Conservation (phyloP, 2,113 vertebrate species). For the Leucosticte australis region DNA sequence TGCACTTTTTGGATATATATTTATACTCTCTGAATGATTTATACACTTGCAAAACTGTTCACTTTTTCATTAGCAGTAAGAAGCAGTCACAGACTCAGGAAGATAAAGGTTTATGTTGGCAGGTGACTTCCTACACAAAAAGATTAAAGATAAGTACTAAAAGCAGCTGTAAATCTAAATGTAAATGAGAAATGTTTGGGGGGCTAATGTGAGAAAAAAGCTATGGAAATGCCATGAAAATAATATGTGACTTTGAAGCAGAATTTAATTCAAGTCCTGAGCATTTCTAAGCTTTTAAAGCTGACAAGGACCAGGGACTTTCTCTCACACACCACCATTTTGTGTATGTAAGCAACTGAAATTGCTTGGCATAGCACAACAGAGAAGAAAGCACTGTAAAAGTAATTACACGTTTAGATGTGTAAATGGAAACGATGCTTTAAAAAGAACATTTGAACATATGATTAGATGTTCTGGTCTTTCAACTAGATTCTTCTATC, state of each 20-base stretch:
- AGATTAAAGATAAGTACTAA: constrained; percentile 31
- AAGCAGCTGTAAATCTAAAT: constrained; percentile 20
- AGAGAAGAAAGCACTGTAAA: constrained; percentile 27
- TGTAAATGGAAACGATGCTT: constrained; percentile 38
- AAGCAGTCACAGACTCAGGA: neutral
- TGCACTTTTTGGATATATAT: neutral
- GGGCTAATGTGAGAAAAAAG: neutral
- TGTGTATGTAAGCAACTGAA: neutral
- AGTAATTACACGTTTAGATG: constrained; percentile 52
- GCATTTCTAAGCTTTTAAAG: constrained; percentile 15
- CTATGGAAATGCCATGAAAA: constrained; percentile 7
- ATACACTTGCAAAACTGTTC: neutral
- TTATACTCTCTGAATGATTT: neutral
- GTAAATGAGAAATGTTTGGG: neutral
- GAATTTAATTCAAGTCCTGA: constrained; percentile 7
- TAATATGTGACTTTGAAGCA: constrained; percentile 5
- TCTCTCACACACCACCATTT: neutral
- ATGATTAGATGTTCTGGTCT: constrained; percentile 34
- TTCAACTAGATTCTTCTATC: constrained; percentile 11
- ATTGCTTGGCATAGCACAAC: neutral
- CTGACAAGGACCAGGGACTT: constrained; percentile 10
- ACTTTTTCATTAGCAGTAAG: neutral
- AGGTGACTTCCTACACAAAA: constrained; percentile 2
- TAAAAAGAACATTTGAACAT: constrained; percentile 43
- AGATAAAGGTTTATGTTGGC: constrained; percentile 29